Conservation (phyloP, 2,113 vertebrate genomes). For the Numida meleagris region DNA sequence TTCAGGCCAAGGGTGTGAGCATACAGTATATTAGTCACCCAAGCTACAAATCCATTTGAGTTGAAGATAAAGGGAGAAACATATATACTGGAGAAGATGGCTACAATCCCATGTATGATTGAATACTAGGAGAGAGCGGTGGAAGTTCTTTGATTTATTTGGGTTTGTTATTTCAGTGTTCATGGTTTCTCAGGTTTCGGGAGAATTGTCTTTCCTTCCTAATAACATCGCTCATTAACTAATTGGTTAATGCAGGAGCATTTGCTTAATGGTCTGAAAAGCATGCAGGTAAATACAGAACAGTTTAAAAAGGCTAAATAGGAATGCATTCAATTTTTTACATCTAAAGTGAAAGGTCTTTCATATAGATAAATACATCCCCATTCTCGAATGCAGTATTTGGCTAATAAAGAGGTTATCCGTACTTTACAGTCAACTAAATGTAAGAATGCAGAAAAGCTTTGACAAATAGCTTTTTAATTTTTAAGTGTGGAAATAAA, state of each 20-base stretch:
- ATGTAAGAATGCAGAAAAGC: neutral
- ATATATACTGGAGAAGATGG: neutral
- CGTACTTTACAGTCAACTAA: neutral
- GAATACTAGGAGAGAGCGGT: neutral
- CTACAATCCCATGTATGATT: neutral
- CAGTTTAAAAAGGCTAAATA: neutral
- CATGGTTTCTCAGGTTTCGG: neutral
- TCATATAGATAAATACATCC: neutral
- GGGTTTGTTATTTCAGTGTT: neutral
- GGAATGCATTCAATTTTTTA: neutral
- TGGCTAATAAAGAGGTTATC: neutral
- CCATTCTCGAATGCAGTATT: neutral
- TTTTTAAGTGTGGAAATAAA: neutral
- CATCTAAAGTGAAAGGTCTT: neutral
- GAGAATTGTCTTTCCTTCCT: neutral
- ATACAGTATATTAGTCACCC: neutral
- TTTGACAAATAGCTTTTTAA: neutral
- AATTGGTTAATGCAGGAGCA: neutral
- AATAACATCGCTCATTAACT: neutral
- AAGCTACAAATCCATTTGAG: conserved; percentile 34
- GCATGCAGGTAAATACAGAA: neutral
- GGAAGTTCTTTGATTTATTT: neutral
- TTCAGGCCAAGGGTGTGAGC: neutral
- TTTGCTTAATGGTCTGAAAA: neutral
- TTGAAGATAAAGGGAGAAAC: neutral